Base-by-base conservation (phyloP, 2,888 invertebrate genomes). In the Drosophila colorata region DNA sequence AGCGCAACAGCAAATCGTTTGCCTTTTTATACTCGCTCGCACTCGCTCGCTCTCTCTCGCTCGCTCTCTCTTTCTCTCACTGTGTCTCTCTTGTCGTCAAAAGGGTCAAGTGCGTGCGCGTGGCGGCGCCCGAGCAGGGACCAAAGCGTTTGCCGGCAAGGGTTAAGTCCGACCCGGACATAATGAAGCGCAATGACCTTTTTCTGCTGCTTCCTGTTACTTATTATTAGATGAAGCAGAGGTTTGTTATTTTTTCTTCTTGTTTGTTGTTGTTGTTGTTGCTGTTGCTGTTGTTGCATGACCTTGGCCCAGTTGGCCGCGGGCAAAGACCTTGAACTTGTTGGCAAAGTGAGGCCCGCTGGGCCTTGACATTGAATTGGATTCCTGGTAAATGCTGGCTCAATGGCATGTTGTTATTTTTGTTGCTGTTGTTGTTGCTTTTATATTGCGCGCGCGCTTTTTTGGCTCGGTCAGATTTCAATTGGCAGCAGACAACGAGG, bases 61-160 rank as follows among this genome's bases (percentile, higher is more conserved):
- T 16, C 23, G 11, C 33, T 55, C 35, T n/a, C 23, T 16, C 14
- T 20, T 16, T 16, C 13, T 8, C 14, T 40, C 5, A 8, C 6
- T 9, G 1, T 25, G 16, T 20, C 38, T 23, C 14, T 4, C 37
- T 55, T 5, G 28, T 28, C 28, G 18, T 20, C 37, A 68, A 85
- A 85, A 85, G 85, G 85, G 85, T 89, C 85, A 89, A 85, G 89
- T 88, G 87, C 81, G 85, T 71, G 71, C 81, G 89, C 81, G 87
- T 80, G 85, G 67, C 81, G 67, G 14, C 37, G 52, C 28, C 28
- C 28, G 28, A 28, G 28, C 28, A 28, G 28, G 28, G 28, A 28
- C 28, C 28, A 28, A 28, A 28, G 28, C 9, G 28, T 28, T 28
- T 9, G 33, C 33, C 11, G 41, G 40, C 16, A 77, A 60, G 80